Base-by-base conservation (phyloP, 2,797 vertebrate genomes). In the Natrix natrix region DNA sequence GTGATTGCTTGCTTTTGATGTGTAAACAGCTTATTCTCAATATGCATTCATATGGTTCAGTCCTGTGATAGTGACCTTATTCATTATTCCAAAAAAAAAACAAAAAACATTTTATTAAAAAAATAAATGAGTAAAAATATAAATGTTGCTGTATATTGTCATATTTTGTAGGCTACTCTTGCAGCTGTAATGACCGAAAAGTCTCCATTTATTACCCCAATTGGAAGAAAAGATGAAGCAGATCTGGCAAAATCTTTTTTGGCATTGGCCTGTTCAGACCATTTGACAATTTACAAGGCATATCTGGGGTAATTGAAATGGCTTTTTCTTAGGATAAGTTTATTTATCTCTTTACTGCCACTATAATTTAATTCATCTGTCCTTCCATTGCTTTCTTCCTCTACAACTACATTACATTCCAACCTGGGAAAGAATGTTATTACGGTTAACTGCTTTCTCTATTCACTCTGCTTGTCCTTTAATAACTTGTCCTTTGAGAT, bases 151-250 rank as follows among this genome's bases (percentile, higher is more conserved):
- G 48, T 10, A 63, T 5, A 56, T 56, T 55, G 22, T 63, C 37
- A 92, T 74, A 96, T 94, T 93, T 95, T 92, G 66, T 92, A 99
- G 99, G 99, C 99, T 60, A 99, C 98, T 89, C 98, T 99, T 17
- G 99, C 99, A 8, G 99, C 99, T 37, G 99, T 99, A 88, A 99
- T 99, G 97, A 98, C 99, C 5, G 99, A 99, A 97, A 99, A 99
- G 95, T 99, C 99, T 43, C 99, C 99, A 0, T 99, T 99, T 96
- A 98, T 98, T 87, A 99, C 99, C 28, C 99, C 99, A 1, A 99
- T 99, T 97, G 98, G 98, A 94, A 98, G 98, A 95, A 99, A 99
- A 96, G 98, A 99, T 86, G 99, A 99, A 97, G 99, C 99, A 88
- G 98, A 99, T 97, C 97, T 99, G 97, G 99, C 99, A 86, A 99